Conservation (phyloP, 2,797 vertebrate genomes). For the Nannoperca obscura region DNA sequence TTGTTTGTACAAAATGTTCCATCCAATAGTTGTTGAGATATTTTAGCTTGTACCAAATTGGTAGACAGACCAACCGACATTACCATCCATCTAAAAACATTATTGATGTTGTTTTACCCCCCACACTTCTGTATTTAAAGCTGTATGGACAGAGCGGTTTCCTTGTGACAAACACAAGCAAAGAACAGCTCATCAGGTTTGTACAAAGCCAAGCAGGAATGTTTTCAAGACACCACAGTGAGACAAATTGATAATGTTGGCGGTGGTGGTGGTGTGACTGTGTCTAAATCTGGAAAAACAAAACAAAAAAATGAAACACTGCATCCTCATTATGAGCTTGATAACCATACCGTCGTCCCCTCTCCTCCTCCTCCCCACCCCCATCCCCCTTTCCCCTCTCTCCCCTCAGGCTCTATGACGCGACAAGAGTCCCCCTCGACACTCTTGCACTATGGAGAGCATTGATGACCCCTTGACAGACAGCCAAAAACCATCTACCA, state of each 20-base stretch:
- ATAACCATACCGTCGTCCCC: constrained; percentile 58
- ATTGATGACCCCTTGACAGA: constrained; percentile 84
- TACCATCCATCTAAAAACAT: neutral
- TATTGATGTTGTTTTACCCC: neutral
- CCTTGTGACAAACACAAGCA: too few species aligned
- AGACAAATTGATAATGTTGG: constrained; percentile 17
- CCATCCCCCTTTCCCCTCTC: constrained; percentile 45
- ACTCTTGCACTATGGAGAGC: constrained; percentile 81
- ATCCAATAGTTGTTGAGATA: neutral
- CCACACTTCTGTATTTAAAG: constrained; percentile 34
- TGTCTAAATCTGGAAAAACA: constrained; percentile 41
- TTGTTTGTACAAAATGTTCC: neutral
- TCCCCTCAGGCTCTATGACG: constrained; percentile 85
- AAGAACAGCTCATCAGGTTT: constrained; percentile 11
- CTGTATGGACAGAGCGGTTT: neutral
- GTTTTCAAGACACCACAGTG: neutral
- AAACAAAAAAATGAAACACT: constrained; percentile 16
- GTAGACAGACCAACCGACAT: too few species aligned
- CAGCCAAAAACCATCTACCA: constrained; percentile 77
- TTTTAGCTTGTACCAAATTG: neutral
- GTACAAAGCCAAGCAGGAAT: constrained; percentile 16
- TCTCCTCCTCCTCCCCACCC: constrained; percentile 13
- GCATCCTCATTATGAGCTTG: constrained; percentile 38
- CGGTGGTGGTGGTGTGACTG: constrained; percentile 41
- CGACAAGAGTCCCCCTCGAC: constrained; percentile 81